phyloP scores from a whole-genome alignment of 2,797 vertebrate species.

The Bradypus variegatus region DNA sequence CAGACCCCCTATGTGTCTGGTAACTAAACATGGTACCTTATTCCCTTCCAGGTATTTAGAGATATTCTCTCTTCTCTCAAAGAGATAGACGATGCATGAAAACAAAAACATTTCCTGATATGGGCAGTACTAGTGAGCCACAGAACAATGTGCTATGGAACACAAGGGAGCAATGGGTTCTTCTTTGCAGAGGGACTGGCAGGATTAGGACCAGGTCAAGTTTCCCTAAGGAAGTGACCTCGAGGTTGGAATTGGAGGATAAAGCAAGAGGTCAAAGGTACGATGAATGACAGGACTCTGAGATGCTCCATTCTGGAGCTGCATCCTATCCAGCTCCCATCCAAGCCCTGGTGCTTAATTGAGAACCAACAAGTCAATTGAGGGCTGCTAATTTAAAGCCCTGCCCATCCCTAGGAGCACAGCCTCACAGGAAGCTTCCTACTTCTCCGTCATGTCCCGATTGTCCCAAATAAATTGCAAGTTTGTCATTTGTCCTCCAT shows the following conservation, averaged over 20 bases:
- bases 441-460: not conserved
- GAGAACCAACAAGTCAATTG: not conserved
- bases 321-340: too few species aligned
- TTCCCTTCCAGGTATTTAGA: not conserved
- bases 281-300: not conserved
- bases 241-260: not conserved
- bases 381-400: not conserved
- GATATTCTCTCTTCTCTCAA: not conserved
- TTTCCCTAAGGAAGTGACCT: not conserved
- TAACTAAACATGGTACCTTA: not conserved
- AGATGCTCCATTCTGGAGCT: accelerated
- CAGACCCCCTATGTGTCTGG: not conserved
- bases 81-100: accelerated
- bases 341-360: accelerated
- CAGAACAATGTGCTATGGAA: accelerated
- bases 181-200: not conserved
- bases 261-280: not conserved
- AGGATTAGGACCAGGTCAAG: not conserved
- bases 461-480: not conserved
- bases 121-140: accelerated
- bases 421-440: not conserved
- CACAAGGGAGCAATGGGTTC: not conserved
- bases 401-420: accelerated
- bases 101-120: accelerated
- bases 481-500: not conserved